Evolutionary conservation across 2,113 vertebrate genomes (phyloP), one percentile per base, ranked within the genome.

Genomic region (Danionella cerebrum): DNA sequence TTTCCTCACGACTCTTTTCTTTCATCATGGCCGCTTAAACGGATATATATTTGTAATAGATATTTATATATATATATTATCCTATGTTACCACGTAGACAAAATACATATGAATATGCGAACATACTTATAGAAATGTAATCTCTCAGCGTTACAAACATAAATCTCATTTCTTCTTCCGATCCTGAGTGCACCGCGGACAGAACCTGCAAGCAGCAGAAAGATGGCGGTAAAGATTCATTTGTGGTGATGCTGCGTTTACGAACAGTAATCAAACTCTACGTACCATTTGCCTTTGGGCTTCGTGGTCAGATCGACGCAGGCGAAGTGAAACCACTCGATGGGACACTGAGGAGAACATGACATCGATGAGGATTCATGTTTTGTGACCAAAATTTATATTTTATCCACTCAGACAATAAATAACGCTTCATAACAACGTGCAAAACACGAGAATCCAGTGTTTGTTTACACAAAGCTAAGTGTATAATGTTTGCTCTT

Each of bases 271-370:
- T 11, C 11, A 3, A 44, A 24, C 19, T 0, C 2, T 14, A 86
- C 92, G 82, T 80, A 99, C 96, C 96, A 99, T 88, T 99, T 99
- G 74, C 96, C 96, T 90, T 99, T 98, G n/a, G 96, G 96, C 78
- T 99, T 99, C 21, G 96, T 97, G 62, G 94, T 91, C 38, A 99
- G 93, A 76, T 98, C 95, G 72, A 98, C 96, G 31, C 96, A 99
- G 29, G 95, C 94, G 22, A 99, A 99, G 81, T 99, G 96, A 82
- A 99, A 99, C 96, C 96, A 99, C 59, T 99, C 96, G 1, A 99
- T 98, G 0, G 95, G 95, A 86, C 96, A 99, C 96, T 99, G 78
- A 33, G 71, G 31, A 55, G 71, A 75, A 66, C 58, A 79, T 13
- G 2, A 62, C 11, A 3, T n/a, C 1, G 16, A 39, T 14, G 11